Percentiles rank a stretch among this genome's conserved stretches.
phyloP scores from a whole-genome alignment of 2,888 invertebrate species.

The Dorcus hopei region DNA sequence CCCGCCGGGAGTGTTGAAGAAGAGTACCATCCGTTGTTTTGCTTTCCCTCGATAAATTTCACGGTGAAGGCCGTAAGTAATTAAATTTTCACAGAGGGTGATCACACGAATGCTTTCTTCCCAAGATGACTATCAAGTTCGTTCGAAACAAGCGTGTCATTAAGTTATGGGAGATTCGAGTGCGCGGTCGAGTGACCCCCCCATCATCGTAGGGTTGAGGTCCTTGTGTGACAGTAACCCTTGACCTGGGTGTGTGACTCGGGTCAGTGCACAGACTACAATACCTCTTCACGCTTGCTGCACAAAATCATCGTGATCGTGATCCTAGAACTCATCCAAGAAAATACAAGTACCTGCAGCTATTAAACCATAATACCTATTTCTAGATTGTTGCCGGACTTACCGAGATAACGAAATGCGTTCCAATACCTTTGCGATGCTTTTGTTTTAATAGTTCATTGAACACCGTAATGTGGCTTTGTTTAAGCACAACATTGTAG shows the following conservation, averaged over 20 bases:
- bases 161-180: neutral
- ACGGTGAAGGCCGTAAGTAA: neutral
- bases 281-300: conserved; percentile 32
- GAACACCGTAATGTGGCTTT: conserved; percentile 2
- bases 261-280: conserved; percentile 35
- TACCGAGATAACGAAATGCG: conserved; percentile 8
- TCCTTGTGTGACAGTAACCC: conserved; percentile 32
- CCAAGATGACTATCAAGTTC: neutral
- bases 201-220: neutral
- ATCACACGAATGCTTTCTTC: neutral
- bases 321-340: conserved; percentile 19
- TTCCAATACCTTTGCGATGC: conserved; percentile 2
- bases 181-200: neutral
- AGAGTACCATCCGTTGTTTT: no score
- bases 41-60: no score
- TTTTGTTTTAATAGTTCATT: conserved; percentile 11
- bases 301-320: conserved; percentile 32
- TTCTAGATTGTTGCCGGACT: conserved; percentile 4
- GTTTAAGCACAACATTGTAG: no score
- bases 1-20: no score
- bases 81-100: conserved; percentile 1
- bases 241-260: conserved; percentile 30
- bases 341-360: conserved; percentile 10
- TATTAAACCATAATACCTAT: conserved; percentile 9
- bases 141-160: neutral